These are phyloP conservation scores for Pachymerium ferrugineum DNA, from an alignment of 2,888 invertebrate genomes.

Conservation along the genomic window DNA sequence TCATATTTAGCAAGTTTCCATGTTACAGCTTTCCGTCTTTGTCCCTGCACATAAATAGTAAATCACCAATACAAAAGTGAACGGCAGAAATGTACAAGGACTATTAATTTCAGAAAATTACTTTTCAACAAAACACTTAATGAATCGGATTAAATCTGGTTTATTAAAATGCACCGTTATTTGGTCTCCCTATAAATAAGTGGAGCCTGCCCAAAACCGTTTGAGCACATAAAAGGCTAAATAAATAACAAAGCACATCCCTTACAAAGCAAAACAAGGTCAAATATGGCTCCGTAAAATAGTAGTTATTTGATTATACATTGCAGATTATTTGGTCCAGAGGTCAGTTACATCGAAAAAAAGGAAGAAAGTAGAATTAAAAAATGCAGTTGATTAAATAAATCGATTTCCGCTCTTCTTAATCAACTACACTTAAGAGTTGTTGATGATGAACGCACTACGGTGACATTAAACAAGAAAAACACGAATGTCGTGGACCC, in stretches of 20 bases:
- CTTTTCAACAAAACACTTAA: background rate
- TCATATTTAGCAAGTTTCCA: background rate
- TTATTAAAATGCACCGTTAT: constrained; percentile 6
- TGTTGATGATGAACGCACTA: constrained; percentile 15
- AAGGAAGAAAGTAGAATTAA: background rate
- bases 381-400: background rate
- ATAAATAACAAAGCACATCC: constrained; percentile 13
- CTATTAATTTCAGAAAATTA: background rate
- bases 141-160: background rate
- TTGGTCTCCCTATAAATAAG: background rate
- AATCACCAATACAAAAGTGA: background rate
- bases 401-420: background rate
- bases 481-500: constrained; percentile 4
- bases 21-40: background rate
- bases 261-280: background rate
- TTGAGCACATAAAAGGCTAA: background rate
- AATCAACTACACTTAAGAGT: background rate
- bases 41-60: background rate
- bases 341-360: background rate
- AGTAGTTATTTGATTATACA: constrained; percentile 17
- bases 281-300: background rate
- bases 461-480: background rate
- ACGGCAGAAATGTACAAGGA: background rate
- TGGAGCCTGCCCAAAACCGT: background rate
- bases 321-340: constrained; percentile 8